Percentiles rank a stretch among this genome's conserved stretches.
phyloP scores from a whole-genome alignment of 2,797 vertebrate genomes.

The Enteromius thamalakanensis region DNA sequence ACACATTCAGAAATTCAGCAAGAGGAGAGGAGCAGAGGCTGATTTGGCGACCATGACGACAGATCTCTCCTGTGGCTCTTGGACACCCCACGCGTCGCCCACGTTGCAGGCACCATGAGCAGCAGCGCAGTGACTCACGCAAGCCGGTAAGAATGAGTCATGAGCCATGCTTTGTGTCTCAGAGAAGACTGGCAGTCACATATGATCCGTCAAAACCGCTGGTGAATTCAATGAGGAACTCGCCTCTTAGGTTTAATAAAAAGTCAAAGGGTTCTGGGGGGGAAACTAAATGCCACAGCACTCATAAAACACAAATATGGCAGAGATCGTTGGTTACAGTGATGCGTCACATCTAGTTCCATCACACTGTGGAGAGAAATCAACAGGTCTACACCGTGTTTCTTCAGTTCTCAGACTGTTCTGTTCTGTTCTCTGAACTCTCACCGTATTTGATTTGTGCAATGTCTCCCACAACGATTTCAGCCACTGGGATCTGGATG shows the following conservation, averaged over 20 bases:
- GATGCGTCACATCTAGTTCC: neutral
- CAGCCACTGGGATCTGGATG: slow-evolving; percentile 95
- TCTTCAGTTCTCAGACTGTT: neutral
- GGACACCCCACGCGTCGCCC: slow-evolving; percentile 52
- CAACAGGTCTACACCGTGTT: neutral
- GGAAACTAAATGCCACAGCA: slow-evolving; percentile 29
- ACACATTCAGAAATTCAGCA: slow-evolving; percentile 27
- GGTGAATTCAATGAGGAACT: slow-evolving; percentile 26
- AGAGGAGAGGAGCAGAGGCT: slow-evolving; percentile 31
- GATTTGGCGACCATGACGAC: slow-evolving; percentile 53
- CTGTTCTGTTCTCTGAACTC: slow-evolving; percentile 31
- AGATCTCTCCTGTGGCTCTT: slow-evolving; percentile 49
- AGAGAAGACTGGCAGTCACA: slow-evolving; percentile 47
- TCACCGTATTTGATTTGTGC: slow-evolving; percentile 98
- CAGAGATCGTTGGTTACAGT: slow-evolving; percentile 1
- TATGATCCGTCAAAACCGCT: slow-evolving; percentile 35
- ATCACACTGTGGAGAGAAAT: neutral
- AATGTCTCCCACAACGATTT: slow-evolving; percentile 95
- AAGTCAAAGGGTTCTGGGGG: slow-evolving; percentile 5
- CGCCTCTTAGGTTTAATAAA: slow-evolving; percentile 35
- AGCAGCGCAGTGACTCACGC: slow-evolving; percentile 56
- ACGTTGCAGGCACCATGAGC: slow-evolving; percentile 47
- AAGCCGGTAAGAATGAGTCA: slow-evolving; percentile 60
- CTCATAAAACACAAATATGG: neutral
- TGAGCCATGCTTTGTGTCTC: slow-evolving; percentile 45